Evolutionary conservation across 1,140 invertebrate genomes (phyloP).

Genomic region (Lepidotrigona ventralis): DNA sequence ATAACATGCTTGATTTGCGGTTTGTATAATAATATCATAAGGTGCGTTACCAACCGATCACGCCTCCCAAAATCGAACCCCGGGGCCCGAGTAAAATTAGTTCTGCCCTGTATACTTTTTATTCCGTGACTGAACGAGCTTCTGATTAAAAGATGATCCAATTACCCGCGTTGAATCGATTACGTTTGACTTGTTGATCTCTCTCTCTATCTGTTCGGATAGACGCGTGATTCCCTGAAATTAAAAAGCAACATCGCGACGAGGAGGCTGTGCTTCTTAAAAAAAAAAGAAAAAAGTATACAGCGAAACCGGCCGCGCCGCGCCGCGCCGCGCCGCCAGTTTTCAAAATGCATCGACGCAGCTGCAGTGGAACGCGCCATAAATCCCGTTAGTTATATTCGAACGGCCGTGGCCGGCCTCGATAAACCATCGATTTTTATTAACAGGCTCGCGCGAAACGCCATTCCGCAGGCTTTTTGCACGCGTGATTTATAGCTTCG

Average conservation of each 20-base stretch:
- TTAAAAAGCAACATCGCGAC: not conserved
- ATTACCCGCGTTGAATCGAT: not conserved
- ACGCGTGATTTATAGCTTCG: constrained; percentile 5
- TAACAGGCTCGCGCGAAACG: constrained; percentile 12
- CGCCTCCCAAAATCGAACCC: not conserved
- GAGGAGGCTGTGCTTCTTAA: too few relatives aligned
- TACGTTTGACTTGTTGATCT: not conserved
- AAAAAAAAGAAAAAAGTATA: too few relatives aligned
- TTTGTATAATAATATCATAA: not conserved
- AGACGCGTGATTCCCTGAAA: not conserved
- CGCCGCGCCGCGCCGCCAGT: not conserved
- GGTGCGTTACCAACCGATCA: not conserved
- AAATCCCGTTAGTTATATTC: constrained; percentile 10
- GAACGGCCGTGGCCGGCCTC: not conserved
- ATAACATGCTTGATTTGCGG: not conserved
- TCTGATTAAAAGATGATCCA: not conserved
- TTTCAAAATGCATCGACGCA: not conserved
- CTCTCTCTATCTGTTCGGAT: not conserved
- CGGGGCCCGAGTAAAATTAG: not conserved
- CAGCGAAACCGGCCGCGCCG: not conserved
- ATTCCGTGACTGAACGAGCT: not conserved
- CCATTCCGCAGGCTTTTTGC: not conserved
- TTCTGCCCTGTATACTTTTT: not conserved
- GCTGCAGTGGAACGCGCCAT: not conserved
- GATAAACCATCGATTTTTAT: constrained; percentile 46